Evolutionary conservation across 2,797 vertebrate genomes (phyloP).

Genomic region (Vultur gryphus): DNA sequence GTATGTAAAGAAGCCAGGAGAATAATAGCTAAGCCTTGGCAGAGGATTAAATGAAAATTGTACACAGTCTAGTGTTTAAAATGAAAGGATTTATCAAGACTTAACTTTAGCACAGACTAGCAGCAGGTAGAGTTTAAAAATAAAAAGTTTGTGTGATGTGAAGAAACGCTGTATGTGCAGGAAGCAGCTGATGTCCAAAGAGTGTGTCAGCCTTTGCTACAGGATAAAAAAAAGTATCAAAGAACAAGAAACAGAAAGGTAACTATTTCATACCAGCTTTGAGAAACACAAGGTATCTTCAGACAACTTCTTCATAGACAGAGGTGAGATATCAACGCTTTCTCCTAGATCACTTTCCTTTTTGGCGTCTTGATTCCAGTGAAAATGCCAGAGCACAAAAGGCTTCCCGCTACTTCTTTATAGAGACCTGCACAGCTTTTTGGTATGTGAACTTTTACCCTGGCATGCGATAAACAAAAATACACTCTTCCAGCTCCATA

Average conservation of each 20-base stretch:
- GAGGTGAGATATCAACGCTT: background rate
- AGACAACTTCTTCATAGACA: background rate
- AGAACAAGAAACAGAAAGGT: background rate
- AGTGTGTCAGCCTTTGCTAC: accelerated
- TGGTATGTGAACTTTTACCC: background rate
- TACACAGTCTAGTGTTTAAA: conserved; percentile 30
- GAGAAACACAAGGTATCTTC: background rate
- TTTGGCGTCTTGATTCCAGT: background rate
- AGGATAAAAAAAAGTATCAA: background rate
- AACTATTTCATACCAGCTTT: background rate
- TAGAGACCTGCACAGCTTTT: background rate
- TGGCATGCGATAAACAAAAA: background rate
- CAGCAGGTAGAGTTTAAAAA: conserved; percentile 30
- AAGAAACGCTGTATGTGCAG: background rate
- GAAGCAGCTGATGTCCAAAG: background rate
- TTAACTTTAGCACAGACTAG: background rate
- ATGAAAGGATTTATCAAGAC: conserved; percentile 26
- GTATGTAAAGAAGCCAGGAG: conserved; percentile 39
- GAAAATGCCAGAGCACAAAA: background rate
- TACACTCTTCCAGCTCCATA: background rate
- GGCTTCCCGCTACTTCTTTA: background rate
- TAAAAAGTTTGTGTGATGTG: conserved; percentile 13
- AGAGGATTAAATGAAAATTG: conserved; percentile 53
- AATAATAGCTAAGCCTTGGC: conserved; percentile 37
- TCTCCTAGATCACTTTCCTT: background rate